Conservation (phyloP, 2,113 vertebrate genomes). For the Rhinoderma darwinii region DNA sequence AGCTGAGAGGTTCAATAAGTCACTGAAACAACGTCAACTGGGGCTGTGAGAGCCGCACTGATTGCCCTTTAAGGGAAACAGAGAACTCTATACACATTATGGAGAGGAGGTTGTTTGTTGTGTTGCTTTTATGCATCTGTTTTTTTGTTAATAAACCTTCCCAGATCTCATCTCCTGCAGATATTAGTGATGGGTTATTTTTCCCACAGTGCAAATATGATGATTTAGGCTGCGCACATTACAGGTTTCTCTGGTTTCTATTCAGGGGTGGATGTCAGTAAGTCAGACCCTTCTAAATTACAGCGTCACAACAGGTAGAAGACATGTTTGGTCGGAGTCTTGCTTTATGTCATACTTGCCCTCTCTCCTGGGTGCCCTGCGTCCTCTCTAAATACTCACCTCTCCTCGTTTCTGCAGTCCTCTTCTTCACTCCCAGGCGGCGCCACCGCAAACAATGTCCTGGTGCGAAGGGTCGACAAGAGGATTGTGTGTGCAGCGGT, state of each 20-base stretch:
- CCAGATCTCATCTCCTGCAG: neutral
- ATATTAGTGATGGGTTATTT: neutral
- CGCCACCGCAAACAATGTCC: no score
- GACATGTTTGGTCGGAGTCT: no score
- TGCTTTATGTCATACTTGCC: no score
- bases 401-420: no score
- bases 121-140: slow-evolving; percentile 1
- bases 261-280: neutral
- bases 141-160: neutral
- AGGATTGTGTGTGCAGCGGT: no score
- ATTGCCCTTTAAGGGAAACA: slow-evolving; percentile 51
- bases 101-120: neutral
- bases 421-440: no score
- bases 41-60: neutral
- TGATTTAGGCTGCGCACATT: neutral
- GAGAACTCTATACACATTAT: neutral
- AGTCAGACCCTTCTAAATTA: neutral
- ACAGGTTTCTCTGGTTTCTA: neutral
- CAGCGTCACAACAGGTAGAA: neutral
- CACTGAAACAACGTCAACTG: slow-evolving; percentile 25
- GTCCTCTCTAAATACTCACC: no score
- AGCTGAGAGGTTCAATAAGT: slow-evolving; percentile 56
- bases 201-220: neutral
- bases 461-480: no score
- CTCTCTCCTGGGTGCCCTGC: no score